Evolutionary conservation across 2,888 invertebrate genomes (phyloP).

Genomic region (Allacma fusca): DNA sequence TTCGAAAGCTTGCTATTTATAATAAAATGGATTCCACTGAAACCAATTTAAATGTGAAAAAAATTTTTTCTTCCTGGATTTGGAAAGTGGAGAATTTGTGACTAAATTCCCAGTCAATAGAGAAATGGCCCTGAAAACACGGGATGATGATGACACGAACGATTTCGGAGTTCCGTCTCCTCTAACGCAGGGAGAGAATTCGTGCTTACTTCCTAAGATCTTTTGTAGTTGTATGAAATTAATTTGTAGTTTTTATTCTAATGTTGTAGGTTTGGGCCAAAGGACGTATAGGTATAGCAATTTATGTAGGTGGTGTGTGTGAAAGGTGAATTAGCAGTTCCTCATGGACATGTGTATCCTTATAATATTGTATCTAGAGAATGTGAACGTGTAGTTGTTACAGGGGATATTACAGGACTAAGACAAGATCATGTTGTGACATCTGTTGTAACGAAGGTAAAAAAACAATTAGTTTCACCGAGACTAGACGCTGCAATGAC

Average conservation of each 20-base stretch:
- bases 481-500: constrained; percentile 53
- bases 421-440: constrained; percentile 53
- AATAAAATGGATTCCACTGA: too few species aligned
- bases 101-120: too few species aligned
- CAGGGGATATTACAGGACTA: constrained; percentile 45
- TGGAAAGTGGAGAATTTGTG: too few species aligned
- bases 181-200: constrained; percentile 45
- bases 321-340: constrained; percentile 51
- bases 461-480: constrained; percentile 37
- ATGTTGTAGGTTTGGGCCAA: constrained; percentile 32
- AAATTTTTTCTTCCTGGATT: too few species aligned
- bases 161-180: constrained; percentile 25
- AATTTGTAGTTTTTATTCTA: too few species aligned
- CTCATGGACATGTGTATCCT: constrained; percentile 51
- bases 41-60: too few species aligned
- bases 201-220: constrained; percentile 35
- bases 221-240: too few species aligned
- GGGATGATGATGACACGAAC: not conserved
- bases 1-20: too few species aligned
- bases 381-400: constrained; percentile 37
- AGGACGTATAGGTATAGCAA: constrained; percentile 43
- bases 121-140: not conserved
- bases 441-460: constrained; percentile 52
- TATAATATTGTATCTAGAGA: constrained; percentile 48
- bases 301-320: constrained; percentile 54